Percentiles rank a stretch among this genome's conserved stretches.
Conservation (phyloP, 2,797 vertebrate species). For the Allobates femoralis region DNA sequence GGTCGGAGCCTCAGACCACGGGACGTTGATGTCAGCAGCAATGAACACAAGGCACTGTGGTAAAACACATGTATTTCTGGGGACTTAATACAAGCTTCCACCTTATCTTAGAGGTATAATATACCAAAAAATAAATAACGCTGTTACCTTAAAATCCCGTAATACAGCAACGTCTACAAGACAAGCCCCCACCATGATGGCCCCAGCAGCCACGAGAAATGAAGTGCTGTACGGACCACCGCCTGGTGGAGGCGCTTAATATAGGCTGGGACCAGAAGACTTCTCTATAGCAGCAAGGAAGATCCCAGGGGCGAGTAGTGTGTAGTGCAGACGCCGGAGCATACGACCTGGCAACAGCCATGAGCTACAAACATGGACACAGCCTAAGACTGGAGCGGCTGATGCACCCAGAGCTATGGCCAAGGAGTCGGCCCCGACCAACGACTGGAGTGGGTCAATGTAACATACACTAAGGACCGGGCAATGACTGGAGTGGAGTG, state of each 20-base stretch:
- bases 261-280: constrained; percentile 20
- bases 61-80: constrained; percentile 45
- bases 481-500: too few relatives aligned
- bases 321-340: not conserved
- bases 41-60: not conserved
- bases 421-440: too few relatives aligned
- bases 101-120: constrained; percentile 63
- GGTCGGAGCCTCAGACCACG: too few relatives aligned
- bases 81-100: constrained; percentile 44
- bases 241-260: not conserved
- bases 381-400: not conserved
- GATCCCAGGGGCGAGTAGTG: constrained; percentile 10
- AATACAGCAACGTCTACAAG: constrained; percentile 20
- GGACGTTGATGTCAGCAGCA: not conserved
- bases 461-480: too few relatives aligned
- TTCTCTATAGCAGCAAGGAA: constrained; percentile 25
- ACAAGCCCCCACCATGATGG: not conserved
- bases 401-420: not conserved
- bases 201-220: not conserved
- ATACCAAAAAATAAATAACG: constrained; percentile 66
- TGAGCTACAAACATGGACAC: too few relatives aligned
- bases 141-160: constrained; percentile 55
- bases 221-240: not conserved
- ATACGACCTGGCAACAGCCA: too few relatives aligned
- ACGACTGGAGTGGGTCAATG: too few relatives aligned